These are phyloP conservation scores for Drosophila paucipuncta DNA, from an alignment of 2,888 invertebrate genomes.

Conservation along the genomic window DNA sequence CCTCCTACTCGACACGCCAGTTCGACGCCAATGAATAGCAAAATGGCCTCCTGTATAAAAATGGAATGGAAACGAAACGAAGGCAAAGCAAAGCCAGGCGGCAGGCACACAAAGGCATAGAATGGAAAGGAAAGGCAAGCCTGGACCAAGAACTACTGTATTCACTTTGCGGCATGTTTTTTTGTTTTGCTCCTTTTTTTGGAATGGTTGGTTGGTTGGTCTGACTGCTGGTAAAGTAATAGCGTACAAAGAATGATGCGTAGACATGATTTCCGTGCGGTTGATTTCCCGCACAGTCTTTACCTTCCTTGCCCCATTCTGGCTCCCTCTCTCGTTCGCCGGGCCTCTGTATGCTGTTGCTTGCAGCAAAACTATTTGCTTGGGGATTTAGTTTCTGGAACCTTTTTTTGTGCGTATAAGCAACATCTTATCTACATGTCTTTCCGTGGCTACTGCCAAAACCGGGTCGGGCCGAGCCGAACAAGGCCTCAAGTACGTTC, in stretches of 20 bases:
- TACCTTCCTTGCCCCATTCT: neutral
- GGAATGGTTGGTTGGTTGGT: constrained; percentile 26
- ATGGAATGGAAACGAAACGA: constrained; percentile 16
- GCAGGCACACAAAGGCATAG: neutral
- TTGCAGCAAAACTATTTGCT: constrained; percentile 75
- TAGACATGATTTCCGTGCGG: constrained; percentile 83
- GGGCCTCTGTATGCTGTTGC: constrained; percentile 17
- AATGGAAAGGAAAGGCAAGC: constrained; percentile 21
- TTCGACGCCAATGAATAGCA: constrained; percentile 76
- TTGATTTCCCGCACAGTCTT: constrained; percentile 65
- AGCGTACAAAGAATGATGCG: constrained; percentile 81
- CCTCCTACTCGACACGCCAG: constrained; percentile 49
- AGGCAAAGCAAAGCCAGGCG: constrained; percentile 1
- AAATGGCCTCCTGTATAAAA: constrained; percentile 48
- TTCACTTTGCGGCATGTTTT: constrained; percentile 15
- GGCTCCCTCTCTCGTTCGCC: neutral
- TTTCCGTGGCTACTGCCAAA: constrained; percentile 38
- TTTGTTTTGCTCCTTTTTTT: neutral
- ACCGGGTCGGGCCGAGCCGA: neutral
- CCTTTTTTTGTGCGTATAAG: constrained; percentile 69
- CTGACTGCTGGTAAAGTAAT: constrained; percentile 62
- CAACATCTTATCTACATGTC: constrained; percentile 70
- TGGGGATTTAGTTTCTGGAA: constrained; percentile 78
- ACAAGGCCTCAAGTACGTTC: constrained; percentile 25
- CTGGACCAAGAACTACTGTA: constrained; percentile 45